A percentile compares a stretch with the other conserved stretches of the same genome.
phyloP scores from a whole-genome alignment of 2,888 invertebrate genomes.

The Drosophila merina region DNA sequence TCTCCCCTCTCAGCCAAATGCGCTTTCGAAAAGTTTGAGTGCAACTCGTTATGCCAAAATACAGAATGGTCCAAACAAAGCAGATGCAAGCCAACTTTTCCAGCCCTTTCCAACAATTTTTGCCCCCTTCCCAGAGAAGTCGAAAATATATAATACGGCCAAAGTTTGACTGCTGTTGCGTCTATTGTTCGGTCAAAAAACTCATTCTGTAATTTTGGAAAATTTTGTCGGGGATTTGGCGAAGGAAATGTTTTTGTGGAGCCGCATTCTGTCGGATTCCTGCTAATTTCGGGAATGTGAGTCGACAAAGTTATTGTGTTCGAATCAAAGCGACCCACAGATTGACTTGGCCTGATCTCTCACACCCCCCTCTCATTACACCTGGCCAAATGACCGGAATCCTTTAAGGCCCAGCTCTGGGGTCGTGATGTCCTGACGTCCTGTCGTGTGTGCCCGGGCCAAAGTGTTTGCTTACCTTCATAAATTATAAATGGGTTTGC shows the following conservation, averaged over 20 bases:
- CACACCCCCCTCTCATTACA: conserved; percentile 35
- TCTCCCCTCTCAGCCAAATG: conserved; percentile 22
- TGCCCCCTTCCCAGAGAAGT: conserved; percentile 5
- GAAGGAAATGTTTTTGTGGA: conserved; percentile 25
- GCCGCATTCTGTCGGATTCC: conserved; percentile 33
- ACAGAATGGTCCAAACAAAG: conserved; percentile 30
- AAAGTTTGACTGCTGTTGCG: conserved; percentile 50
- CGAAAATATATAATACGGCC: conserved; percentile 43
- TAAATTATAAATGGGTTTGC: conserved; percentile 74
- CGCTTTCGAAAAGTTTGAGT: conserved; percentile 64
- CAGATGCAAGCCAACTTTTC: conserved; percentile 18
- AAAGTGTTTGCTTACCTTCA: conserved; percentile 78
- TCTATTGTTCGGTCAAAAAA: conserved; percentile 41
- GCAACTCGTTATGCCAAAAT: conserved; percentile 67
- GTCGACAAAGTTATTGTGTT: conserved; percentile 29
- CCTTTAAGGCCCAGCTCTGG: conserved; percentile 51
- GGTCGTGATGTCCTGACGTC: conserved; percentile 32
- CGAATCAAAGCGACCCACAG: conserved; percentile 47
- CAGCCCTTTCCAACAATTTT: conserved; percentile 3
- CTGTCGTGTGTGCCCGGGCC: conserved; percentile 34
- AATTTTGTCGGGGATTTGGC: conserved; percentile 32
- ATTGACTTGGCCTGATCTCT: conserved; percentile 43
- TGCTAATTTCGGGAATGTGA: conserved; percentile 63
- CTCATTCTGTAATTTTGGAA: conserved; percentile 44
- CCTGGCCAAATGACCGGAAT: conserved; percentile 40